Conservation (phyloP, 2,113 vertebrate genomes). For the Percina caprodes region DNA sequence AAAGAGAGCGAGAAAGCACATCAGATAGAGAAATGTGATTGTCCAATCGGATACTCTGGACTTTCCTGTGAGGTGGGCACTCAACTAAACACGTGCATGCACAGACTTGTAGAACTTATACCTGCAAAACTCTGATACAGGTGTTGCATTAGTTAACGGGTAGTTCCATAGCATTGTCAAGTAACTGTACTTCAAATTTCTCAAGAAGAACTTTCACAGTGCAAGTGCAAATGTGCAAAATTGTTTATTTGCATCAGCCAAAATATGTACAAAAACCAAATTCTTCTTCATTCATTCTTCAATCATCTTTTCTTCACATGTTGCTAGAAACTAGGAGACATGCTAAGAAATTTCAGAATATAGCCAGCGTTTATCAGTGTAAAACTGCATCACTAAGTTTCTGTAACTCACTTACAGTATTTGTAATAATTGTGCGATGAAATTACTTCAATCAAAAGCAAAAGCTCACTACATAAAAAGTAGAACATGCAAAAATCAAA, state of each 20-base stretch:
- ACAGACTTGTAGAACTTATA: neutral
- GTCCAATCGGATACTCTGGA: slow-evolving; percentile 92
- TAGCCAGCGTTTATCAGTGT: neutral
- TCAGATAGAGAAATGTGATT: slow-evolving; percentile 92
- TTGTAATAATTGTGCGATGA: neutral
- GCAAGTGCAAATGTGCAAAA: neutral
- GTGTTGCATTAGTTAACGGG: neutral
- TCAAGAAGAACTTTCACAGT: neutral
- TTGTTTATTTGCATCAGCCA: neutral
- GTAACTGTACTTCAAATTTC: neutral
- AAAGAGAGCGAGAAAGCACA: slow-evolving; percentile 84
- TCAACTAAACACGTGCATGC: neutral
- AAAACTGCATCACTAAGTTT: neutral
- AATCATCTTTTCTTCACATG: neutral
- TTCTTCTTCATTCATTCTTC: too few relatives aligned
- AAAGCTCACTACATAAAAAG: neutral
- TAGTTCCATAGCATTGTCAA: neutral
- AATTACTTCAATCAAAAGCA: neutral
- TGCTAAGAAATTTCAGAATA: too few relatives aligned
- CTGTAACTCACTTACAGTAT: neutral
- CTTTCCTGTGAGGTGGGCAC: slow-evolving; percentile 93
- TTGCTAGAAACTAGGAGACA: neutral
- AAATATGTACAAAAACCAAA: neutral
- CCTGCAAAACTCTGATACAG: neutral
- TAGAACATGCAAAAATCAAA: neutral